phyloP scores from a whole-genome alignment of 1,140 invertebrate genomes.

The Aphidius ervi region DNA sequence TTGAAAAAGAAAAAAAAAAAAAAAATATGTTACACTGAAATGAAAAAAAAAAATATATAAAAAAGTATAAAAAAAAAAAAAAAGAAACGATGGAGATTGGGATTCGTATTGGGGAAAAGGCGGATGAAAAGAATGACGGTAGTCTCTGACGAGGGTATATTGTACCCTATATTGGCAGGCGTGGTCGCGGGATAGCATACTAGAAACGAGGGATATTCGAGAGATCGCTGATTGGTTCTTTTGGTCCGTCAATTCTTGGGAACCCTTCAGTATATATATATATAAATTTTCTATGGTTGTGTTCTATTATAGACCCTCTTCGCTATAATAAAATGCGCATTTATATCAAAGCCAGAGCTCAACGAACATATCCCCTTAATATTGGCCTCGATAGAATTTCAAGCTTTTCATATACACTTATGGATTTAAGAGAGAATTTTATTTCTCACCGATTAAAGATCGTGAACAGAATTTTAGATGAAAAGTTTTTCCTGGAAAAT shows the following conservation, averaged over 20 bases:
- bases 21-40: too few relatives aligned
- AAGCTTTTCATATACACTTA: slow-evolving; percentile 23
- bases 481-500: too few relatives aligned
- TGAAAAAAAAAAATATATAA: not conserved
- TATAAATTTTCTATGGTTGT: slow-evolving; percentile 19
- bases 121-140: slow-evolving; percentile 40
- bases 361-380: slow-evolving; percentile 15
- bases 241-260: slow-evolving; percentile 10
- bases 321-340: slow-evolving; percentile 48
- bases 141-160: slow-evolving; percentile 39
- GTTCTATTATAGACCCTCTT: not conserved
- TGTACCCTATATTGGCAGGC: slow-evolving; percentile 51
- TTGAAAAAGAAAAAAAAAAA: too few relatives aligned
- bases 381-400: slow-evolving; percentile 32
- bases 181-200: slow-evolving; percentile 46
- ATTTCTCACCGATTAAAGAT: too few relatives aligned
- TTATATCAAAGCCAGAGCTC: slow-evolving; percentile 33
- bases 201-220: slow-evolving; percentile 37
- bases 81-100: slow-evolving; percentile 18
- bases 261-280: slow-evolving; percentile 21
- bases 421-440: too few relatives aligned
- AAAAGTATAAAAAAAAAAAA: not conserved
- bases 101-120: slow-evolving; percentile 18
- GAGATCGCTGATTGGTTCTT: slow-evolving; percentile 48
- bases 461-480: too few relatives aligned